phyloP scores from a whole-genome alignment of 2,113 vertebrate genomes.

The Accipiter virgatus region DNA sequence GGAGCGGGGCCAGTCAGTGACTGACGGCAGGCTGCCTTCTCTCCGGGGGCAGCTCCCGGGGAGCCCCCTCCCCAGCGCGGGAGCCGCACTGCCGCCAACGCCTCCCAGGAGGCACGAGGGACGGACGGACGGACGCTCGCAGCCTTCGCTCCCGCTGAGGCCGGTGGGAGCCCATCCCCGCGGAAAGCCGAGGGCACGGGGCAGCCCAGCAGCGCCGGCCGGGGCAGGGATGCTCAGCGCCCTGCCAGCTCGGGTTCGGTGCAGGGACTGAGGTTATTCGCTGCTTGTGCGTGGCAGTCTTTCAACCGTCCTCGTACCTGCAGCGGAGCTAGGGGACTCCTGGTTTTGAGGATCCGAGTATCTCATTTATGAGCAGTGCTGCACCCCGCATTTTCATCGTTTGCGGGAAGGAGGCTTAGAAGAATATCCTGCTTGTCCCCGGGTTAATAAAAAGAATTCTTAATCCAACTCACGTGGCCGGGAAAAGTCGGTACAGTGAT shows the following conservation, averaged over 20 bases:
- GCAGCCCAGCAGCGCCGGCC: fast-evolving
- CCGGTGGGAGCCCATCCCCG: not conserved
- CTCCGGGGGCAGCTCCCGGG: not conserved
- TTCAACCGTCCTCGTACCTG: fast-evolving
- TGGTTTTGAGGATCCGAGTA: not conserved
- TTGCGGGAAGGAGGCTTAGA: not conserved
- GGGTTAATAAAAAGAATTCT: not conserved
- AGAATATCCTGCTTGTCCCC: not conserved
- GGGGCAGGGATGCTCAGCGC: not conserved
- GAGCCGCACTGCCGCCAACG: fast-evolving
- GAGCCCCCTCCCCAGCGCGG: fast-evolving
- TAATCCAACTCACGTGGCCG: fast-evolving
- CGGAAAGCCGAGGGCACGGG: not conserved
- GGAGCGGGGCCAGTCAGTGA: not conserved
- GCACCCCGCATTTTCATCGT: not conserved
- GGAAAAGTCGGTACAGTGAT: not conserved
- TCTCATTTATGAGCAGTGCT: not conserved
- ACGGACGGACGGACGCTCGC: not conserved
- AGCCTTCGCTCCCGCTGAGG: not conserved
- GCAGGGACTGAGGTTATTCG: not conserved
- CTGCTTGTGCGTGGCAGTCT: fast-evolving
- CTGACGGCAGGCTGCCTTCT: not conserved
- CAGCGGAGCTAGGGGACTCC: not conserved
- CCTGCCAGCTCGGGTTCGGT: not conserved
- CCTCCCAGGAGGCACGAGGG: not conserved